phyloP scores from a whole-genome alignment of 2,797 vertebrate species.

The Lepidocolaptes lacrymiger region DNA sequence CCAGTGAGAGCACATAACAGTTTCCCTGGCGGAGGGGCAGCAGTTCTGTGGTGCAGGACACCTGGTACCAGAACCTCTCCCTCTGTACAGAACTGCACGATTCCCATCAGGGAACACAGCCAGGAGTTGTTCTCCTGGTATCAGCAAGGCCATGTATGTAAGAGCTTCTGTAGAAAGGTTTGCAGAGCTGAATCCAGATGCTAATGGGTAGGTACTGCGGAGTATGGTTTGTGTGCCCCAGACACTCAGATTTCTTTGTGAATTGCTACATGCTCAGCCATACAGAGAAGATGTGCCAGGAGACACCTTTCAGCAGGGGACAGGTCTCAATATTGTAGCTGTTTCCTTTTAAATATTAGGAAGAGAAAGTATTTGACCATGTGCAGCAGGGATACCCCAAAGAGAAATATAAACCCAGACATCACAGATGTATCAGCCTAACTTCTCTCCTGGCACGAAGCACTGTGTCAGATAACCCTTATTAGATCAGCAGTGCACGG shows the following conservation, averaged over 20 bases:
- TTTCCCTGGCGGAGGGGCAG: neutral
- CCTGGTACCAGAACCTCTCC: neutral
- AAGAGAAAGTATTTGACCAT: neutral
- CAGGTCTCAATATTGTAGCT: neutral
- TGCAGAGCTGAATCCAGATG: neutral
- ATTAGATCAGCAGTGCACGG: fast-evolving
- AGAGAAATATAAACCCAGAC: neutral
- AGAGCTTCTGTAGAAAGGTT: neutral
- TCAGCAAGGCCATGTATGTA: fast-evolving
- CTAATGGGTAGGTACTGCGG: neutral
- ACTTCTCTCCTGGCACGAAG: neutral
- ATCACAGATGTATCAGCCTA: neutral
- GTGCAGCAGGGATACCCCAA: neutral
- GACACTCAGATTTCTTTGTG: neutral
- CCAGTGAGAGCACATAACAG: fast-evolving
- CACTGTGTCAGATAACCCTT: neutral
- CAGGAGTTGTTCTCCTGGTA: neutral
- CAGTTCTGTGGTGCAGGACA: neutral
- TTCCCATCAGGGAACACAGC: neutral
- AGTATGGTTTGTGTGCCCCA: neutral
- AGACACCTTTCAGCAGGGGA: neutral
- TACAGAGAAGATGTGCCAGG: neutral
- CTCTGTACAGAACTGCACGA: fast-evolving
- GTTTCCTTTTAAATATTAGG: neutral
- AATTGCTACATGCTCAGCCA: neutral